phyloP scores from a whole-genome alignment of 2,888 invertebrate species.

The Drosophila monieri region DNA sequence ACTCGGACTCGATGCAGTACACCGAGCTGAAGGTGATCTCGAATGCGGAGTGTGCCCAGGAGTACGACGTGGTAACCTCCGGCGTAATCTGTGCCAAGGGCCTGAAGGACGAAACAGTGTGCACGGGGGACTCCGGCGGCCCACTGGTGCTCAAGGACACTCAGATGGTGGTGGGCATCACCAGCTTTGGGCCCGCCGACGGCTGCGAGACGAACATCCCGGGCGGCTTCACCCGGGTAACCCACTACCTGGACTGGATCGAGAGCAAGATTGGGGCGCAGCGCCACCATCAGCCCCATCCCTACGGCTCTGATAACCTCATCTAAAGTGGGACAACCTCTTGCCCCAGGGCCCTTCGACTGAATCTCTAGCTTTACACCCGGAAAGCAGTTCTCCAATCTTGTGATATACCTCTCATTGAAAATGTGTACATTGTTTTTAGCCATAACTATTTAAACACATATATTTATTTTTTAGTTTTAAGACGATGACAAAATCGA shows the following conservation, averaged over 20 bases:
- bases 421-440: slow-evolving; percentile 52
- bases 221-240: slow-evolving; percentile 82
- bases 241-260: slow-evolving; percentile 82
- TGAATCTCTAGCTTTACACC: slow-evolving; percentile 61
- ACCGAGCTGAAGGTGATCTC: slow-evolving; percentile 82
- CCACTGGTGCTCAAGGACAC: slow-evolving; percentile 81
- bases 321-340: slow-evolving; percentile 32
- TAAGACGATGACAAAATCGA: slow-evolving; percentile 43
- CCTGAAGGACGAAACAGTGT: slow-evolving; percentile 80
- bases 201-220: slow-evolving; percentile 82
- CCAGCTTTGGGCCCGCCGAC: slow-evolving; percentile 82
- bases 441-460: slow-evolving; percentile 63
- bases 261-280: slow-evolving; percentile 75
- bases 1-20: slow-evolving; percentile 81
- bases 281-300: slow-evolving; percentile 30
- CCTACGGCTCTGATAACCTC: slow-evolving; percentile 65
- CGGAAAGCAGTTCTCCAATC: slow-evolving; percentile 46
- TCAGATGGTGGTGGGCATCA: slow-evolving; percentile 80
- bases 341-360: slow-evolving; percentile 48
- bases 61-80: slow-evolving; percentile 80
- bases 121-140: slow-evolving; percentile 83
- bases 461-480: slow-evolving; percentile 72
- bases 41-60: slow-evolving; percentile 78
- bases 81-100: slow-evolving; percentile 83
- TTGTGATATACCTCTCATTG: slow-evolving; percentile 71